Evolutionary conservation across 2,797 vertebrate genomes (phyloP), one percentile per base, ranked within the genome.

Genomic region (Spinus pinus): DNA sequence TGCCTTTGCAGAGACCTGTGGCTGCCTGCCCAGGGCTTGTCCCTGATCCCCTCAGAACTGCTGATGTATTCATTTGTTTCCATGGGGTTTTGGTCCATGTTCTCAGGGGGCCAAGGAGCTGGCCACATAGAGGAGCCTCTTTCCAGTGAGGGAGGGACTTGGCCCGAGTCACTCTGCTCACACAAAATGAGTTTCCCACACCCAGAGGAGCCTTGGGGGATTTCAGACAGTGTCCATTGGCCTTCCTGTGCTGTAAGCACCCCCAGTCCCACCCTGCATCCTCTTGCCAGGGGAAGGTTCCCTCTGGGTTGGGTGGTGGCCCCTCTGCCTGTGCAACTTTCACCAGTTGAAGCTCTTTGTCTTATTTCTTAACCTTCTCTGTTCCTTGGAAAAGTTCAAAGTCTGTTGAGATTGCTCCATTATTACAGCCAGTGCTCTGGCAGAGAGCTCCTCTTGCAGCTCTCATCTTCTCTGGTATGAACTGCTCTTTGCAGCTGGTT

Each of bases 311-410:
- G 15, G 7, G 33, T 86, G 46, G 16, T 2, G 2, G 31, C 21
- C 37, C 2, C 0, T 0, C 33, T 70, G 22, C 64, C 21, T 10
- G 14, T 47, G 37, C 8, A 4, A 6, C 28, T 81, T 7, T 90
- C 10, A 23, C 39, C 50, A 28, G 8, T 13, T 54, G 73, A 50
- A 67, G 14, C 9, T 86, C 37, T 77, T 64, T 42, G 10, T 71
- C 51, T 80, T 53, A 19, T 82, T 94, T 85, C 81, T 78, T 82
- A 81, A 56, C 18, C 7, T 86, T 70, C 69, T 21, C 33, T 72
- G 61, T 30, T 93, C 49, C 72, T 82, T 65, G 60, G 62, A 77
- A 41, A 78, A 93, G 81, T 91, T 94, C 84, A 72, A 94, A 96
- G 87, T 89, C 83, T 83, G 50, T 62, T 0, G 21, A 85, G 84